Evolutionary conservation across 2,113 vertebrate genomes (phyloP), one percentile per base, ranked within the genome.

Genomic region (Microcebus tavaratra): DNA sequence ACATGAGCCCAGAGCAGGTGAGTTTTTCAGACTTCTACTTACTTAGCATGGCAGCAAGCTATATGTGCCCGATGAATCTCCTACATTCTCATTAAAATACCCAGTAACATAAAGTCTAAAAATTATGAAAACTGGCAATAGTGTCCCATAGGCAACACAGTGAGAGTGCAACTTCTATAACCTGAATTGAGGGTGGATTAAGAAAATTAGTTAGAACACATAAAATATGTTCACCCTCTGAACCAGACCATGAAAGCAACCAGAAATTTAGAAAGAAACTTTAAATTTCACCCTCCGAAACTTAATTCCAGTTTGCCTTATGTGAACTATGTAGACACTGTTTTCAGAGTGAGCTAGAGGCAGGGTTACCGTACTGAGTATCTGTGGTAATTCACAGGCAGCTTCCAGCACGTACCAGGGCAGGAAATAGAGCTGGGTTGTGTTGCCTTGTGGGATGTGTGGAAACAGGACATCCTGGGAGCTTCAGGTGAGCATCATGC

Each of bases 1-100:
- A 99, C 98, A 99, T 99, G 99, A 99, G 99, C 98, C 99, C 99
- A 0, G 99, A 99, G 97, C 99, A 99, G 99, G 99, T 99, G 96
- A 97, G 99, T 20, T 2, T 25, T 45, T 67, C 36, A 61, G 57
- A 34, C 83, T 73, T 83, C 50, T 3, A 57, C 29, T 73, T 25
- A 75, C 34, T 73, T 20, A 75, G 36, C 12, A 17, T 31, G 23
- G 75, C n/a, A 50, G 23, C 12, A n/a, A 79, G 17, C 17, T 57
- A 83, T 45, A 5, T 45, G 25, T 50, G 6, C 27, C 91, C 36
- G 9, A 1, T 31, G 48, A 82, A 12, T 68, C 50, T 73, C 4
- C 48, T 5, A 5, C 39, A 6, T 36, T 90, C 63, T 65, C 21
- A 21, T 5, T 72, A 61, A 53, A 88, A 70, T 25, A 34, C 2